Base-by-base conservation (phyloP, 2,888 invertebrate species). In the Orchesella flavescens region DNA sequence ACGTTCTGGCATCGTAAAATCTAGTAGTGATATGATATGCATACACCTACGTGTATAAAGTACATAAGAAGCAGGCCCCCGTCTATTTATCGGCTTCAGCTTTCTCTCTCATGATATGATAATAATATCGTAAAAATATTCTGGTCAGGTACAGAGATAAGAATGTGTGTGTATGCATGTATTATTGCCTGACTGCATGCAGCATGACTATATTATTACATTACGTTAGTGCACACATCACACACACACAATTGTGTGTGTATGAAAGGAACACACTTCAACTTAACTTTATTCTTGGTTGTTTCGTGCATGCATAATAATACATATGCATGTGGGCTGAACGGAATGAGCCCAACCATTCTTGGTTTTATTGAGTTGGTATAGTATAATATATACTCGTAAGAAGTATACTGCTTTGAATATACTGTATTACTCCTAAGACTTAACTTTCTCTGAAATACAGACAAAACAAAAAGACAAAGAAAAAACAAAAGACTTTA, bases 91-190 rank as follows among this genome's bases (percentile, higher is more conserved):
- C 57, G 9, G 57, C 57, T 53, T 3, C 13, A 53, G 53, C 53
- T 57, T 57, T 57, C 49, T 69, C 46, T 44, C 19, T 7, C 34
- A 34, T 34, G 34, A 2, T 7, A 34, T 17, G n/a, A 19, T 59
- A 59, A 19, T 12, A 59, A 59, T 59, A 19, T 19, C 5, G 43
- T 43, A 24, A 63, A 15, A n/a, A 73, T 15, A 66, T 66, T 75
- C 66, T 66, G 44, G 75, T 66, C 75, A 66, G 75, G 75, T 66
- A 75, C 34, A 19, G n/a, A 65, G 75, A 66, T 75, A 75, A 75
- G 66, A 66, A 75, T 66, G 65, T 66, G 55, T 66, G 55, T 34
- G 65, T 46, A 19, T 53, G 44, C 34, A 73, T 73, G 73, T 46
- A 17, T 61, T 65, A 66, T 75, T 75, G 75, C 43, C 75, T 75